A percentile compares a stretch with the other conserved stretches of the same genome.
Conservation (phyloP, 1,140 invertebrate species). For the Muscidifurax raptorellus region DNA sequence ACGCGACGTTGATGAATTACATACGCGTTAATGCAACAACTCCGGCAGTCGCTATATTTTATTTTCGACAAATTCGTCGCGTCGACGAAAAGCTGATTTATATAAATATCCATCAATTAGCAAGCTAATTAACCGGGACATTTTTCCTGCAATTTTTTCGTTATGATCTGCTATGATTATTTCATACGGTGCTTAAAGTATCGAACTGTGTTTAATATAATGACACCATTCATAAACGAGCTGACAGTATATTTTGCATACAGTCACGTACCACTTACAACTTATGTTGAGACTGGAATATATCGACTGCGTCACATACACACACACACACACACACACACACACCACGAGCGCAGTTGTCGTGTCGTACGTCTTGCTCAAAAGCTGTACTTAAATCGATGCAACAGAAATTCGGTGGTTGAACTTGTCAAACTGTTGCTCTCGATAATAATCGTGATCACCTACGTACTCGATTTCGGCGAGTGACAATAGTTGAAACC, state of each 20-base stretch:
- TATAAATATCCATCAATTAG: no score
- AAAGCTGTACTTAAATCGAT: conserved; percentile 14
- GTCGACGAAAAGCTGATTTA: no score
- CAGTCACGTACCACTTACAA: conserved; percentile 29
- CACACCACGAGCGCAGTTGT: no score
- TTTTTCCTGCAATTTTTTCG: background rate
- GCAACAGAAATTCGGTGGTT: background rate
- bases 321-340: no score
- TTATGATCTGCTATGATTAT: conserved; percentile 4
- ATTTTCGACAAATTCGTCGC: no score
- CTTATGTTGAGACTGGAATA: background rate
- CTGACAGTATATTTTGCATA: conserved; percentile 25
- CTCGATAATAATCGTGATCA: background rate
- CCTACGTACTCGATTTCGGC: background rate
- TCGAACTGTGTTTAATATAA: conserved; percentile 27
- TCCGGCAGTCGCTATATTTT: no score
- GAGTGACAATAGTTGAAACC: background rate
- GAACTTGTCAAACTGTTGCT: conserved; percentile 2
- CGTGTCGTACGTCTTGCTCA: background rate
- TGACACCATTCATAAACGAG: conserved; percentile 16
- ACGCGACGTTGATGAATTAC: no score
- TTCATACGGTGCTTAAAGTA: background rate
- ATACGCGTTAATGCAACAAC: no score
- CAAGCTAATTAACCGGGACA: no score
- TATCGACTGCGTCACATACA: background rate